A percentile compares a stretch with the other conserved stretches of the same genome.
phyloP scores from a whole-genome alignment of 2,113 vertebrate species.

The Puntigrus tetrazona region DNA sequence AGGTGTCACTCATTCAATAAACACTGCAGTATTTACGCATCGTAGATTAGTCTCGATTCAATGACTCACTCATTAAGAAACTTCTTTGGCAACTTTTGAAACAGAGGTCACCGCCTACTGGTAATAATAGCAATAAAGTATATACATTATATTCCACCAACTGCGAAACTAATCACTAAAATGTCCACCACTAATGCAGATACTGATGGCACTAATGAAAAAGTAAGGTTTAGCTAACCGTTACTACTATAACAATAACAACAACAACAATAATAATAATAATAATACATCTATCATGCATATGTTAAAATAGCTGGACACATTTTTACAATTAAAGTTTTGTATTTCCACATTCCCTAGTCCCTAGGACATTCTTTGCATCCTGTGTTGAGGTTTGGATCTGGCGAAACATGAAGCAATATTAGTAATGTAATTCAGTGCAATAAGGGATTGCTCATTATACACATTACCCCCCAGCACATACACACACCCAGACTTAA shows the following conservation, averaged over 20 bases:
- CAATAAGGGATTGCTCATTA: constrained; percentile 1
- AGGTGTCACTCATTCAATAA: neutral
- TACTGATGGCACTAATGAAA: too few species aligned
- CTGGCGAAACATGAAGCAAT: constrained; percentile 20
- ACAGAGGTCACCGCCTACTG: too few species aligned
- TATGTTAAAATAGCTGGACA: neutral
- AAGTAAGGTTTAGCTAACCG: too few species aligned
- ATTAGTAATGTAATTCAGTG: constrained; percentile 18
- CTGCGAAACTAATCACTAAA: neutral
- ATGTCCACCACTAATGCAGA: neutral
- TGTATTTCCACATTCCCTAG: neutral
- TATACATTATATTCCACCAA: too few species aligned
- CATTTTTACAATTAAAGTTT: neutral
- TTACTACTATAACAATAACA: too few species aligned
- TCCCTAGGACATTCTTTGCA: neutral
- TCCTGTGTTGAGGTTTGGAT: neutral
- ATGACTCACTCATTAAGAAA: too few species aligned
- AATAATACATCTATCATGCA: neutral
- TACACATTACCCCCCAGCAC: neutral
- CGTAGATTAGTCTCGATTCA: too few species aligned
- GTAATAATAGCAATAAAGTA: too few species aligned
- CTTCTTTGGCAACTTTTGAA: too few species aligned
- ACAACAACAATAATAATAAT: too few species aligned
- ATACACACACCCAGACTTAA: neutral
- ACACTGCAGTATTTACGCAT: too few species aligned